Conservation (phyloP, 2,888 invertebrate genomes). For the Cenopis cana region DNA sequence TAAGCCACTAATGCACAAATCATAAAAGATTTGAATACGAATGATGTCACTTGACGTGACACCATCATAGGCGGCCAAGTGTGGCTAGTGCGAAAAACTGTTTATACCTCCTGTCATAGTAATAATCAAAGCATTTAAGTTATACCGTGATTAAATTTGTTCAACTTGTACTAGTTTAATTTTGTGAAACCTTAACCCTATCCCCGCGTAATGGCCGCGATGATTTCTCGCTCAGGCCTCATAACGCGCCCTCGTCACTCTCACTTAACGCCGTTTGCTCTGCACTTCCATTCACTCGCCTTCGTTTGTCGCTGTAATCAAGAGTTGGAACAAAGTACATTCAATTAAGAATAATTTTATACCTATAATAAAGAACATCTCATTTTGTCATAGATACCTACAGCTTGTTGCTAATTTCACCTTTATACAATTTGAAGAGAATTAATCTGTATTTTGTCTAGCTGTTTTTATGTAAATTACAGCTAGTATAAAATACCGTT, state of each 20-base stretch:
- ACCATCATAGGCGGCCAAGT: no score
- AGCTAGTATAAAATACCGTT: no score
- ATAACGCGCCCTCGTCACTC: slow-evolving; percentile 73
- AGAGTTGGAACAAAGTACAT: slow-evolving; percentile 7
- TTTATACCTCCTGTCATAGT: no score
- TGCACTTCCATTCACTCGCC: slow-evolving; percentile 28
- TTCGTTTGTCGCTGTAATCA: slow-evolving; percentile 3
- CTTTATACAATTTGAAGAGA: background rate
- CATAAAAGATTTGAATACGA: no score
- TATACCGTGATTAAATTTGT: background rate
- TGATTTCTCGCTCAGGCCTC: slow-evolving; percentile 77
- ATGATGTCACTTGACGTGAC: no score
- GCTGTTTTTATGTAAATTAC: background rate
- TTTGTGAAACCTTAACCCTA: slow-evolving; percentile 6
- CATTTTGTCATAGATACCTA: background rate
- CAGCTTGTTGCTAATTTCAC: background rate
- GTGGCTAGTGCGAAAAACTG: no score
- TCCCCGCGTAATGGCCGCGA: slow-evolving; percentile 65
- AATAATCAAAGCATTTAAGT: no score
- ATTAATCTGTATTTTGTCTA: background rate
- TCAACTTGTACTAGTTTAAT: background rate
- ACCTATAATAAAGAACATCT: background rate
- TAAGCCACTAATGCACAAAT: no score
- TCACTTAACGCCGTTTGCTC: slow-evolving; percentile 69
- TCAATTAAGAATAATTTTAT: slow-evolving; percentile 6